Base-by-base conservation (phyloP, 2,888 invertebrate species). In the Miltochrista miniata region DNA sequence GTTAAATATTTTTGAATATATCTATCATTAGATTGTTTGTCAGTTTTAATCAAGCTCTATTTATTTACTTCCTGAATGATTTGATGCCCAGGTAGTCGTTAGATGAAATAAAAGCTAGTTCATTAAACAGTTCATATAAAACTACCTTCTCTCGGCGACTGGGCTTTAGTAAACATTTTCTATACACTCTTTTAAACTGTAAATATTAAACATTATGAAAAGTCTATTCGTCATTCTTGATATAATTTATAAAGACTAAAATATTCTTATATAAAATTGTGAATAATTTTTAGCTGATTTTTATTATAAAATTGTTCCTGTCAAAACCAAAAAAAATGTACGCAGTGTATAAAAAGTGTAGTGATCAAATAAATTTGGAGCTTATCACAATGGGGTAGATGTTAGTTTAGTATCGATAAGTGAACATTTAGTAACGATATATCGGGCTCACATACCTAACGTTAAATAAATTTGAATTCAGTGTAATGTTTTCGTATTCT, bases 321-420 rank as follows among this genome's bases (percentile, higher is more conserved):
- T 67, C 70, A 59, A 74, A 72, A 74, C 79, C 79, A 79, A 81
- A 80, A 71, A 74, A 71, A 15, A 24, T 7, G 11, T 69, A 66
- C 54, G 61, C 70, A 72, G 73, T 72, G 66, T 72, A 65, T 48
- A 64, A 63, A 62, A 41, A 50, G 56, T 55, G 64, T 49, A 65
- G 50, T 70, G 62, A 70, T 61, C 76, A 76, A 78, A 64, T 56
- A 55, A 54, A 69, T 68, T 62, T 70, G 61, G 61, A 64, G 54
- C 57, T 61, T 65, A 67, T 68, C 64, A 51, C 61, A 74, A 63
- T 61, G 66, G 56, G 46, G 51, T 67, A 61, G 68, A 42, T 24
- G 13, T 61, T 60, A 62, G 45, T 62, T 60, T 38, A 24, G 18
- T 24, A 24, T 24, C 18, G 18, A 24, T 24, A 24, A 24, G 18